These are phyloP conservation scores for Beaufortia kweichowensis DNA, from an alignment of 2,113 vertebrate species.

Conservation along the genomic window DNA sequence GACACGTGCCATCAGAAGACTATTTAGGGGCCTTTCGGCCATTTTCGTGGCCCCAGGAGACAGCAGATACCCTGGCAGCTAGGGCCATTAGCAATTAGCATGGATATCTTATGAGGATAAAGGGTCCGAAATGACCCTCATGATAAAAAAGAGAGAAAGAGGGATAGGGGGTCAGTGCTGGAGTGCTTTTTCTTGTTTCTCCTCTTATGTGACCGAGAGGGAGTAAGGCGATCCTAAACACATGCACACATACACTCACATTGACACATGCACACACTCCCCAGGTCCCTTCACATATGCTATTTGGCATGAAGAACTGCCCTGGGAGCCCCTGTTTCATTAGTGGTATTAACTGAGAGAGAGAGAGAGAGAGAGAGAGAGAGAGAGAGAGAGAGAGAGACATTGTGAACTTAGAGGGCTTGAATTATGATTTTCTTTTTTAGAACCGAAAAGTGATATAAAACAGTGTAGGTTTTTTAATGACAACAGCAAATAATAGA, in stretches of 20 bases:
- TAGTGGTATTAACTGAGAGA: slow-evolving; percentile 93
- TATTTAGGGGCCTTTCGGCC: slow-evolving; percentile 1
- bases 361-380: slow-evolving; percentile 60
- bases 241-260: slow-evolving; percentile 35
- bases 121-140: slow-evolving; percentile 34
- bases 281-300: slow-evolving; percentile 42
- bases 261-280: slow-evolving; percentile 6
- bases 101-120: slow-evolving; percentile 68
- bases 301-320: slow-evolving; percentile 50
- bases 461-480: neutral
- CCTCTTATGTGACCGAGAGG: slow-evolving; percentile 56
- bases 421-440: neutral
- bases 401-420: neutral
- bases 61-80: slow-evolving; percentile 43
- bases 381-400: neutral
- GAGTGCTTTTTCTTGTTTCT: slow-evolving; percentile 75
- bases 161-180: slow-evolving; percentile 45
- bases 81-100: slow-evolving; percentile 68
- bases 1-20: neutral
- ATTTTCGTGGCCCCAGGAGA: slow-evolving; percentile 39
- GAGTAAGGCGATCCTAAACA: slow-evolving; percentile 37
- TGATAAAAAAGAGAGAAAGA: slow-evolving; percentile 4
- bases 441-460: no score
- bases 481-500: neutral
- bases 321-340: slow-evolving; percentile 85